Base-by-base conservation (phyloP, 2,888 invertebrate species). In the Caenorhabditis becei region DNA sequence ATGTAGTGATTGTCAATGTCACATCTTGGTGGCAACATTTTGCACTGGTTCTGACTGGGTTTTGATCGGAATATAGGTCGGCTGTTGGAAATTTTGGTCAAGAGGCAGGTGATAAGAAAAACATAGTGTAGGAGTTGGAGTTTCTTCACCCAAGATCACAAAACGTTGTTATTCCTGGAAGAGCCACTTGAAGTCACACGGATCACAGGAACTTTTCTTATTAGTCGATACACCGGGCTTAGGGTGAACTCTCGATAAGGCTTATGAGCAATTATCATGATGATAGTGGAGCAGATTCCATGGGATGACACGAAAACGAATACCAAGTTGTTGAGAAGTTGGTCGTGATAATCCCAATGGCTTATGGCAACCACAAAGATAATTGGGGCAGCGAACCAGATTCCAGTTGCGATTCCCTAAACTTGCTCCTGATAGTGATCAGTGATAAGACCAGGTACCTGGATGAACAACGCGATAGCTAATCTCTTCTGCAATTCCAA, bases 171-270 rank as follows among this genome's bases (percentile, higher is more conserved):
- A n/a, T n/a, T n/a, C n/a, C n/a, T n/a, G n/a, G n/a, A n/a, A n/a
- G n/a, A n/a, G n/a, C n/a, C n/a, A n/a, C n/a, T n/a, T n/a, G 41
- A 41, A 41, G 14, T 14, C 10, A 41, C 41, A 7, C 7, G 2
- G 14, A 41, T 14, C 2, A 47, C 47, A 18, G 47, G 20, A 47
- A 47, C 47, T 47, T 47, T 47, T 4, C 10, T n/a, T 18, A 2
- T 2, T 10, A 47, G 18, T 18, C 47, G 3, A 20, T 3, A 2
- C 4, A 47, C 10, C 28, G 61, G 61, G n/a, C 10, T 2, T 14
- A 53, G 7, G n/a, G 23, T 18, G 44, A 66, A 66, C 26, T 54
- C 54, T 4, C 56, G 41, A 44, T 71, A 71, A 11, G 70, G 70
- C 1, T 41, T 53, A 26, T 71, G 70, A 44, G 41, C 24, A 10